These are phyloP conservation scores for Onychostoma macrolepis DNA, from an alignment of 2,113 vertebrate genomes.

Conservation along the genomic window DNA sequence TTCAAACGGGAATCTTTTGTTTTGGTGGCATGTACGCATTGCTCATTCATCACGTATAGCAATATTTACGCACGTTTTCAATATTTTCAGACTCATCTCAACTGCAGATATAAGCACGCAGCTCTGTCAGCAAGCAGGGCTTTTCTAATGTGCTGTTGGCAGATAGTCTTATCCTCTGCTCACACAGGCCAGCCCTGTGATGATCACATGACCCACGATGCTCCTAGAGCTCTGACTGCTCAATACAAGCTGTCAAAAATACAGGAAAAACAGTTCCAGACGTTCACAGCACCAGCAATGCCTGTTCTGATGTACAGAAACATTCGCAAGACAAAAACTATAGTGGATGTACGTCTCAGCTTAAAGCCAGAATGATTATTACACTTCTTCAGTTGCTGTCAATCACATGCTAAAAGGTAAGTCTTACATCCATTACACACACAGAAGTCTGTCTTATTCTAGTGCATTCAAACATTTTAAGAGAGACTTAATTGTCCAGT, in stretches of 20 bases:
- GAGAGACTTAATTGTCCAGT: not conserved
- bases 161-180: slow-evolving; percentile 70
- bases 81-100: not conserved
- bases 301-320: not conserved
- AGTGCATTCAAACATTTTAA: not conserved
- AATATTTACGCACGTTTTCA: not conserved
- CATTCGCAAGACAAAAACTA: not conserved
- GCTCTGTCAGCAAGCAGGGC: not conserved
- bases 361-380: not conserved
- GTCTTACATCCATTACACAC: not conserved
- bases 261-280: not conserved
- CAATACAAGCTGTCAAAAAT: not conserved
- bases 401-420: not conserved
- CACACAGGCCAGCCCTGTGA: slow-evolving; percentile 61
- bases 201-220: slow-evolving; percentile 30
- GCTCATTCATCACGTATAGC: not conserved
- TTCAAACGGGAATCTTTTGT: not conserved
- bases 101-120: not conserved
- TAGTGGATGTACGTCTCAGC: not conserved
- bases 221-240: not conserved
- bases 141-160: slow-evolving; percentile 40
- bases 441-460: not conserved
- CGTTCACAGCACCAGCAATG: not conserved
- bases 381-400: not conserved
- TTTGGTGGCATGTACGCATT: not conserved